Evolutionary conservation across 2,888 invertebrate genomes (phyloP), one percentile per base, ranked within the genome.

Genomic region (Tillus elongatus): DNA sequence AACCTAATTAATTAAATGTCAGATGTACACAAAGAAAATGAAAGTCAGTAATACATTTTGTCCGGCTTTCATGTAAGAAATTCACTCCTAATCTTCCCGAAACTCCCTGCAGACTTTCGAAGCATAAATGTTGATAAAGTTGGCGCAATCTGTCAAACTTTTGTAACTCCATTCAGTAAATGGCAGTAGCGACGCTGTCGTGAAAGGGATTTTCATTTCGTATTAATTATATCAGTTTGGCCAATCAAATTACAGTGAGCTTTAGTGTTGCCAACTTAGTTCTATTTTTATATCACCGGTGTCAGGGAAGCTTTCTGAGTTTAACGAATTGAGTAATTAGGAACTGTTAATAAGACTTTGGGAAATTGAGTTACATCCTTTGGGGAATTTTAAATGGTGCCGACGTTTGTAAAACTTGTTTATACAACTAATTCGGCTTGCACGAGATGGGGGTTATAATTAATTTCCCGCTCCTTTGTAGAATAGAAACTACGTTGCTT

Each of bases 91-190:
- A 52, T 50, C 50, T 42, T 40, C 35, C 28, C 36, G 38, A 42
- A 49, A 41, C 39, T 44, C 42, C 29, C 12, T 32, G 40, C 42
- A 47, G 45, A 41, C 42, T 45, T 50, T 48, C 43, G 39, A 30
- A 44, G 47, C 46, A 52, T 48, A 51, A 52, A 52, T 49, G 51
- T 50, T 51, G 52, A 51, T 51, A 50, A 52, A 52, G 50, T 51
- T 49, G 43, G 43, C 46, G 46, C 50, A 49, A 52, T 52, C 51
- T 53, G 53, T 55, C 55, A 54, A 54, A 55, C 51, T 55, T 55
- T 54, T 52, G 51, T 50, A 55, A 55, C 52, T 53, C 47, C 47
- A 54, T 54, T 51, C 49, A 39, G 48, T 37, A 44, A 49, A 52
- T 47, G 46, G 48, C 44, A 37, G 37, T 39, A 46, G 45, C 48